Evolutionary conservation across 1,140 invertebrate species (phyloP), one percentile per base, ranked within the genome.

Genomic region (Sweltsa coloradensis): DNA sequence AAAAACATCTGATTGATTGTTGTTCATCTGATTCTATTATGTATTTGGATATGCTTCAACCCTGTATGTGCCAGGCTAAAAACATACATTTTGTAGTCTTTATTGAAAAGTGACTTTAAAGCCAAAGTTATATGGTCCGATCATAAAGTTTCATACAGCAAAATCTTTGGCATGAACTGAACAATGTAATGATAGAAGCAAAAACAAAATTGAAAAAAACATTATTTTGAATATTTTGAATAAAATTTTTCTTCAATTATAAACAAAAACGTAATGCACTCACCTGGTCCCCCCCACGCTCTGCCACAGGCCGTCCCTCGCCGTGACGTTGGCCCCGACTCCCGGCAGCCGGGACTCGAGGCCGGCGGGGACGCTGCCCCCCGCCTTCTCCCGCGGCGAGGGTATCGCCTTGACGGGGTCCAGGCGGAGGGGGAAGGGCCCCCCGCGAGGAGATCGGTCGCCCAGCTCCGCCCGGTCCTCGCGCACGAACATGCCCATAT

Each of bases 281-380:
- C 27, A 66, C 67, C 66, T 66, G 11, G 68, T 70, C 39, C 69
- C 67, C 19, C 63, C 66, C 45, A 69, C 65, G 36, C 65, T 61
- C 16, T 68, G 55, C 68, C 68, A 71, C 52, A 66, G 64, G 13
- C 64, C 67, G 51, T 68, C 56, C 36, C 62, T 68, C 41, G 65
- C 53, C 49, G 55, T 59, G 26, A 69, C 50, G 46, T 51, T 60
- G 29, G 60, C 59, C 59, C 66, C 63, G 21, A 66, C 53, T 40
- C 54, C 57, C 4, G 67, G 67, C 43, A 69, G 48, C 43, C 57
- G 59, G 48, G 60, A 56, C 52, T 69, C 67, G 13, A 68, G 45
- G 53, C 56, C 63, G 4, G 59, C 57, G 22, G 66, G 64, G 51
- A 69, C 56, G 45, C 61, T 66, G 23, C 62, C 57, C 54, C 34